Percentiles rank a stretch among this genome's conserved stretches.
These are phyloP conservation scores for Drosophila repletoides DNA, from an alignment of 1,140 invertebrate species.

Conservation along the genomic window DNA sequence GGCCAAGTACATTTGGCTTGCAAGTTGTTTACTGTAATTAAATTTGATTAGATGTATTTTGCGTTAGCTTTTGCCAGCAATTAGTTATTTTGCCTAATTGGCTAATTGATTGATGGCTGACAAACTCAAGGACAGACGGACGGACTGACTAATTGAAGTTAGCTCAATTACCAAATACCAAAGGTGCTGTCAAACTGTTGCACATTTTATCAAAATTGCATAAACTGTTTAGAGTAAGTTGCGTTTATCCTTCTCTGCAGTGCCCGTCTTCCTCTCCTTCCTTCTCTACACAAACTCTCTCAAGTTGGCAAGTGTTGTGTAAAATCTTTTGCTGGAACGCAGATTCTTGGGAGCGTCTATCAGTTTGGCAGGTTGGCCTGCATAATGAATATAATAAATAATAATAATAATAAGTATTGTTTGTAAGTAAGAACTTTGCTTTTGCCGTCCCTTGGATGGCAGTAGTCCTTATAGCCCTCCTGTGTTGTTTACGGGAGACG, in stretches of 20 bases:
- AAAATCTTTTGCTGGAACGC: no score
- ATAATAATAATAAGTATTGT: conserved; percentile 77
- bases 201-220: conserved; percentile 56
- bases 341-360: conserved; percentile 44
- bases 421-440: conserved; percentile 73
- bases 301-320: conserved; percentile 12
- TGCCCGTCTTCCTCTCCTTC: no score
- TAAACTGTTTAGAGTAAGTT: conserved; percentile 8
- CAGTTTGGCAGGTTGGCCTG: conserved; percentile 33
- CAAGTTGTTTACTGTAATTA: conserved; percentile 61
- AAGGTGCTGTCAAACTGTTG: conserved; percentile 11
- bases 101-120: conserved; percentile 71
- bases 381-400: conserved; percentile 73
- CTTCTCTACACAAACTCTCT: no score
- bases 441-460: conserved; percentile 51
- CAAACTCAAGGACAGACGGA: neutral
- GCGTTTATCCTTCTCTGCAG: no score
- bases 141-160: conserved; percentile 55
- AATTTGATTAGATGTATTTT: conserved; percentile 77
- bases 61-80: conserved; percentile 63
- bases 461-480: conserved; percentile 24
- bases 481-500: conserved; percentile 17
- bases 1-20: conserved; percentile 30
- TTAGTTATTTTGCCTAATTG: conserved; percentile 78
- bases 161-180: no score